Evolutionary conservation across 2,797 vertebrate species (phyloP).

Genomic region (Merluccius polli): DNA sequence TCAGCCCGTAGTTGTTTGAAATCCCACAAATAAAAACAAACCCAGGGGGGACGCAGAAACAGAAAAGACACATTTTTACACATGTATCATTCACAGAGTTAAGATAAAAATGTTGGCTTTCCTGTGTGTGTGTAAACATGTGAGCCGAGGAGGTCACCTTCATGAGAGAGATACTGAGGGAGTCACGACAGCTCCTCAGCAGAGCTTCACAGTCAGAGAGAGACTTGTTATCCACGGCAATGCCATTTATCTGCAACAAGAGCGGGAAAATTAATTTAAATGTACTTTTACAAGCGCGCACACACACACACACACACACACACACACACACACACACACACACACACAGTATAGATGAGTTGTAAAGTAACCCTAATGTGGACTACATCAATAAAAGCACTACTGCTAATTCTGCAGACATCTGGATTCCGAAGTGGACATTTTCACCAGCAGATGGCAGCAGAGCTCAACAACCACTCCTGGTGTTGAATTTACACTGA

Average conservation of each 20-base stretch:
- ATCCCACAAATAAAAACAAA: not conserved
- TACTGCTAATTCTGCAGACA: not conserved
- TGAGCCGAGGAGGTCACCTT: slow-evolving; percentile 74
- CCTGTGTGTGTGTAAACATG: not conserved
- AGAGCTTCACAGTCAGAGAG: slow-evolving; percentile 91
- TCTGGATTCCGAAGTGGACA: too few relatives aligned
- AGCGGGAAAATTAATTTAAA: not conserved
- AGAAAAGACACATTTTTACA: not conserved
- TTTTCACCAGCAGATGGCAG: too few relatives aligned
- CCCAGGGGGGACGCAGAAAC: too few relatives aligned
- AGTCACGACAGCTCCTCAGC: slow-evolving; percentile 84
- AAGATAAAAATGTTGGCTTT: too few relatives aligned
- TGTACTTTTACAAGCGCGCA: too few relatives aligned
- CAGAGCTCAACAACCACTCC: too few relatives aligned
- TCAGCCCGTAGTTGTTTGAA: not conserved
- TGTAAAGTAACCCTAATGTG: not conserved
- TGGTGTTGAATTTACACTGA: too few relatives aligned
- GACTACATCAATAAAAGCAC: not conserved
- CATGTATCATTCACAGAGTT: too few relatives aligned
- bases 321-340: too few relatives aligned
- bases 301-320: too few relatives aligned
- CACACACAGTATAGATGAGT: not conserved
- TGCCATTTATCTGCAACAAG: slow-evolving; percentile 86
- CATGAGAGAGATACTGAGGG: slow-evolving; percentile 87
- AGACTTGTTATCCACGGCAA: slow-evolving; percentile 90